Evolutionary conservation across 1,140 invertebrate genomes (phyloP).

Genomic region (Drosophila obscura): DNA sequence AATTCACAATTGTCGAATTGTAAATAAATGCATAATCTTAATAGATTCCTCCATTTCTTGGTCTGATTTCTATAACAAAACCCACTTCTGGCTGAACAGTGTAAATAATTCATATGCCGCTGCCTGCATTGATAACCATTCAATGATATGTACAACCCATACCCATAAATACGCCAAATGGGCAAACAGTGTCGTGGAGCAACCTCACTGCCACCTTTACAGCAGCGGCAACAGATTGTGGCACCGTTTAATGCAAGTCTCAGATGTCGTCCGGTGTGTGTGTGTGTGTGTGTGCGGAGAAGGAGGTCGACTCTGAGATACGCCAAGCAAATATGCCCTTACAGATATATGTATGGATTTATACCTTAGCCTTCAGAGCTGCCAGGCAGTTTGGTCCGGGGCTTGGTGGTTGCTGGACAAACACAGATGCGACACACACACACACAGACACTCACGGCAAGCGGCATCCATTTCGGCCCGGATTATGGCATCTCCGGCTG

Average conservation of each 20-base stretch:
- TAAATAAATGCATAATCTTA: background rate
- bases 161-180: conserved; percentile 44
- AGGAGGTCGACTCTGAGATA: conserved; percentile 10
- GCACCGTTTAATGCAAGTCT: conserved; percentile 17
- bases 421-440: conserved; percentile 37
- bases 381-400: too few species aligned
- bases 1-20: background rate
- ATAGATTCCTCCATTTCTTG: background rate
- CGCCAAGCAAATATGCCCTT: conserved; percentile 14
- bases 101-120: conserved; percentile 39
- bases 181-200: conserved; percentile 19
- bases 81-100: background rate
- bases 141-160: conserved; percentile 27
- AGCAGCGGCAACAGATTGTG: conserved; percentile 29
- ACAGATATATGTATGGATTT: conserved; percentile 13
- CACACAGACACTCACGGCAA: background rate
- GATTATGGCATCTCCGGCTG: conserved; percentile 33
- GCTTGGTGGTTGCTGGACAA: conserved; percentile 28
- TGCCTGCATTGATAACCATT: conserved; percentile 23
- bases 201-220: conserved; percentile 12
- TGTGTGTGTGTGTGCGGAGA: background rate
- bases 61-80: too few species aligned
- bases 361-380: conserved; percentile 18
- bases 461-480: conserved; percentile 23
- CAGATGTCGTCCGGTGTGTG: conserved; percentile 14